phyloP scores from a whole-genome alignment of 2,797 vertebrate species.

The Hapalemur alaotrensis region DNA sequence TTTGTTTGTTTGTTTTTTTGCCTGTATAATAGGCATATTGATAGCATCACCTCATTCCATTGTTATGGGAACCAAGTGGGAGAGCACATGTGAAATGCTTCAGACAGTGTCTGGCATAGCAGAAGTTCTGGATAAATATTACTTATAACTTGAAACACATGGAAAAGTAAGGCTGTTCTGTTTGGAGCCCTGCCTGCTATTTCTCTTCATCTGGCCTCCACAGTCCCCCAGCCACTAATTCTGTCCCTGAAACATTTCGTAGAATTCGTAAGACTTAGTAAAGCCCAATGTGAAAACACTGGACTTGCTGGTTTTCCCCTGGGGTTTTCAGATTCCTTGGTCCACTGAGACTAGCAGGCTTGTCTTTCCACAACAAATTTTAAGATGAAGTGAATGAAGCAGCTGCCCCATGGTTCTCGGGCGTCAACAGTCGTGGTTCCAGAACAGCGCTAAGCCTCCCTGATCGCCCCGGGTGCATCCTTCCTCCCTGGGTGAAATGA shows the following conservation, averaged over 20 bases:
- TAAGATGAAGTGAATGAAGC: neutral
- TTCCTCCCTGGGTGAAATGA: neutral
- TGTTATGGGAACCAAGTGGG: neutral
- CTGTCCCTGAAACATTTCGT: neutral
- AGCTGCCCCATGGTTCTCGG: neutral
- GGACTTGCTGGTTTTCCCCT: neutral
- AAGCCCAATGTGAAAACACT: neutral
- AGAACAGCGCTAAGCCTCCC: neutral
- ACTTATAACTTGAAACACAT: neutral
- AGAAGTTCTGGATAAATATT: neutral
- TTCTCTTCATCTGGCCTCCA: neutral
- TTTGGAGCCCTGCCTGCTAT: neutral
- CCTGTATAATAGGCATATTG: neutral
- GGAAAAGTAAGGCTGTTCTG: neutral
- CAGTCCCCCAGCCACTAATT: neutral
- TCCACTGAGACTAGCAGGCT: neutral
- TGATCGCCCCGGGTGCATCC: accelerated
- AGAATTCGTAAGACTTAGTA: neutral
- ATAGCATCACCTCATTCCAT: neutral
- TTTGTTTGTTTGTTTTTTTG: neutral
- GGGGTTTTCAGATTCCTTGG: neutral
- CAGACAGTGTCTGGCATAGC: neutral
- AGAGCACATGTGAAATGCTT: neutral
- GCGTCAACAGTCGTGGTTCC: neutral
- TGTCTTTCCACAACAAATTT: neutral